Conservation (phyloP, 1,140 invertebrate genomes). For the Tetragonula clypearis region DNA sequence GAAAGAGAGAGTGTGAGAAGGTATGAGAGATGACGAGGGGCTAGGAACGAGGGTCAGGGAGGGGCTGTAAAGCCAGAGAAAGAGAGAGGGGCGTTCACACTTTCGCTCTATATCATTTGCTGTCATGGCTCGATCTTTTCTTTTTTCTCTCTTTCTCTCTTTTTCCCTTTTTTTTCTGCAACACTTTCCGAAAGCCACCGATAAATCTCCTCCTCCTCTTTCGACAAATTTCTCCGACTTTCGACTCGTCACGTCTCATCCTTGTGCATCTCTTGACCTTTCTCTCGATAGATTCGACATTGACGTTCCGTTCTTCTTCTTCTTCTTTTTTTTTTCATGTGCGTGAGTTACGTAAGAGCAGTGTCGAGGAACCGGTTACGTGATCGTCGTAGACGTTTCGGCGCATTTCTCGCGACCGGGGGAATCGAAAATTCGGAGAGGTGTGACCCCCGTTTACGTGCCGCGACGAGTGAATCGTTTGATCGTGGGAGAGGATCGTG, state of each 20-base stretch:
- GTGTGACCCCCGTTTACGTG: constrained; percentile 5
- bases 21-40: neutral
- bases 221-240: constrained; percentile 1
- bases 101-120: constrained; percentile 53
- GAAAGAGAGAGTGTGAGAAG: neutral
- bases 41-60: constrained; percentile 1
- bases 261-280: neutral
- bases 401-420: neutral
- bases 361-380: neutral
- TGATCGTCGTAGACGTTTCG: neutral
- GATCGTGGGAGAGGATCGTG: neutral
- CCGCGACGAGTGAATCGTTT: neutral
- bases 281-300: neutral
- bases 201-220: neutral
- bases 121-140: constrained; percentile 12
- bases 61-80: neutral
- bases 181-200: constrained; percentile 36
- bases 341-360: constrained; percentile 24
- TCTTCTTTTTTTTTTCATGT: neutral
- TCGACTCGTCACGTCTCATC: neutral
- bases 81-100: constrained; percentile 50
- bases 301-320: too few relatives aligned
- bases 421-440: constrained; percentile 13
- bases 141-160: neutral
- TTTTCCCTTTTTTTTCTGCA: neutral